Base-by-base conservation (phyloP, 2,113 vertebrate species). In the Aramus guarauna region DNA sequence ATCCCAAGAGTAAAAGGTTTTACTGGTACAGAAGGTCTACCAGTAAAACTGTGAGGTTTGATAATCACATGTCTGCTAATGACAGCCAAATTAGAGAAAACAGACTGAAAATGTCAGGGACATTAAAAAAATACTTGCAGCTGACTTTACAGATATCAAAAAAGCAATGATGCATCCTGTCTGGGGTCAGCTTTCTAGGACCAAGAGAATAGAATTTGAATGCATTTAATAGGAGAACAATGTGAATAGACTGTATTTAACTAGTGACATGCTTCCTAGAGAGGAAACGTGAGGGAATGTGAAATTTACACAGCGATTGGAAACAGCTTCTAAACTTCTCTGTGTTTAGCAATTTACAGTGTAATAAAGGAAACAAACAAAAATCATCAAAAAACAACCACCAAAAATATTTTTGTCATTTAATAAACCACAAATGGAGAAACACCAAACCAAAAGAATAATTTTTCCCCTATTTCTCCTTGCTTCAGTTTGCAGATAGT, bases 101-200 rank as follows among this genome's bases (percentile, higher is more conserved):
- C 26, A 64, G 62, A 63, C 84, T 96, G 81, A 94, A 97, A 97
- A 94, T 63, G 85, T 60, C 18, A 72, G 24, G 74, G 47, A 92
- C 30, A 37, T 39, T 72, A 56, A 95, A 92, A 92, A 91, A 97
- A 86, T 87, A 85, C 17, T 94, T 92, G 39, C 41, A 84, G 37
- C n/a, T 97, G 81, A 95, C 56, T 95, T 96, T 87, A 92, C 69
- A 94, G 45, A 34, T 75, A 77, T 64, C 87, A 45, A 32, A 92
- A 94, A 95, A 78, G 27, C 21, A 96, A 39, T 89, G 64, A 79
- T 80, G n/a, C 37, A 48, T 69, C 34, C 22, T 29, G 60, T 82
- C 95, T 95, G 29, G 19, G n/a, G 64, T 96, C 81, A 90, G 47
- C 64, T 94, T 97, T 93, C 64, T 95, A 95, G 36, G 27, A 88